Base-by-base conservation (phyloP, 2,113 vertebrate genomes). In the Mystacornis crossleyi region DNA sequence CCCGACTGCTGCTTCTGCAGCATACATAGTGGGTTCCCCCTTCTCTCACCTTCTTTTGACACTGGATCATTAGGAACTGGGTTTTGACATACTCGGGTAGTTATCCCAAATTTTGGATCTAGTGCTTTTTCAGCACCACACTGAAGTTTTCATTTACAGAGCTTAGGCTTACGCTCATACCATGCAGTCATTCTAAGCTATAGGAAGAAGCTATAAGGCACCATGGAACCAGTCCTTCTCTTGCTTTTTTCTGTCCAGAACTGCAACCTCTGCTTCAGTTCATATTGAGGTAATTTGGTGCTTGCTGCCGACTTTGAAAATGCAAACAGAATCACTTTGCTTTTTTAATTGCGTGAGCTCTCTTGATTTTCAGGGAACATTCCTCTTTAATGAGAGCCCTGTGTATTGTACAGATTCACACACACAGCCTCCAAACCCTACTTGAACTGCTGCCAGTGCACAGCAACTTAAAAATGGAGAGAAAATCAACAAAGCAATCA, bases 401-500 rank as follows among this genome's bases (percentile, higher is more conserved):
- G 3, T 42, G 8, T 62, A 34, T 62, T 66, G 25, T n/a, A 28
- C 0, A 0, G 60, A 64, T 40, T 60, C 2, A 0, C 8, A 26
- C 14, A 50, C 11, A 25, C 21, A 29, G 36, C 4, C 4, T 13
- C 18, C 19, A 24, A 33, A 75, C 15, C 25, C 29, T 50, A 9
- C 13, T 86, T 69, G 20, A 89, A 45, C 48, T 73, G 4, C 7
- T 2, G 1, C 24, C 48, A 55, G 16, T 57, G 40, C 24, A n/a
- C 0, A 1, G 14, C 17, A 81, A 42, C 61, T 64, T 55, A 64
- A 84, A 91, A 90, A 58, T 29, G 2, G 3, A 66, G 12, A 11
- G 12, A 5, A 69, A 81, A 64, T 26, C 21, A 70, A 16, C 38
- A 42, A 81, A 73, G 19, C 1, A 7, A 13, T 47, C 6, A 18